Percentiles rank a stretch among this genome's conserved stretches.
These are phyloP conservation scores for Saccopteryx leptura DNA, from an alignment of 2,113 vertebrate species.

Conservation along the genomic window DNA sequence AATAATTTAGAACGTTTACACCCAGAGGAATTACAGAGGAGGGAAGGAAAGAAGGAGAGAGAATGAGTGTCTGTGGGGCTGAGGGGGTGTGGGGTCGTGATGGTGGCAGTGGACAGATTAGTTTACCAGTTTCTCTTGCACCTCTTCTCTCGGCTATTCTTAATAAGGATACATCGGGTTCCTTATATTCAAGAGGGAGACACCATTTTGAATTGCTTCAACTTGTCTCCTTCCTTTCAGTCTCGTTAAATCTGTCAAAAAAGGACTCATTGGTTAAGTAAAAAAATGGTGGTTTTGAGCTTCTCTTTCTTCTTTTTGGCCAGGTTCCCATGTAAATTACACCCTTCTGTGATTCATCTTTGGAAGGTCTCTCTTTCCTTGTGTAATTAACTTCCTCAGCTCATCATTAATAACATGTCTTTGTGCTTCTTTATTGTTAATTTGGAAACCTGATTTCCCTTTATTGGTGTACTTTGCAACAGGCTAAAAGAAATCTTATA, in stretches of 20 bases:
- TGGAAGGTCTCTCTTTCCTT: background rate
- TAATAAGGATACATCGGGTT: background rate
- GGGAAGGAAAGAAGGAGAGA: background rate
- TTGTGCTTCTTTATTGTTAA: background rate
- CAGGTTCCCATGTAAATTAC: background rate
- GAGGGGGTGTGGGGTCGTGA: background rate
- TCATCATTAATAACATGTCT: background rate
- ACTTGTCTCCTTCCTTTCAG: background rate
- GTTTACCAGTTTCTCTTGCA: background rate
- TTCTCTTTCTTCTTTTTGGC: background rate
- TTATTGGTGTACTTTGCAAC: background rate
- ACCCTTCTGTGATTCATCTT: background rate
- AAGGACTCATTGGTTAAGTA: constrained; percentile 1
- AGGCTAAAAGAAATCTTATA: constrained; percentile 2
- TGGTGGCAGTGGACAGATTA: background rate
- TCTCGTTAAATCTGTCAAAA: constrained; percentile 21
- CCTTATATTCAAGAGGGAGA: background rate
- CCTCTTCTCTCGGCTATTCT: background rate
- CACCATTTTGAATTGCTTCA: constrained; percentile 9
- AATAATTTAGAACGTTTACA: constrained; percentile 79
- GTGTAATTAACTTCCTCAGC: background rate
- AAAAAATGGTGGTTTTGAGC: background rate
- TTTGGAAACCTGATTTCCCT: constrained; percentile 21
- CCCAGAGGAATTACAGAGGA: constrained; percentile 54
- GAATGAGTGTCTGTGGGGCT: background rate